Evolutionary conservation across 2,888 invertebrate species (phyloP).

Genomic region (Scaptomyza parva): DNA sequence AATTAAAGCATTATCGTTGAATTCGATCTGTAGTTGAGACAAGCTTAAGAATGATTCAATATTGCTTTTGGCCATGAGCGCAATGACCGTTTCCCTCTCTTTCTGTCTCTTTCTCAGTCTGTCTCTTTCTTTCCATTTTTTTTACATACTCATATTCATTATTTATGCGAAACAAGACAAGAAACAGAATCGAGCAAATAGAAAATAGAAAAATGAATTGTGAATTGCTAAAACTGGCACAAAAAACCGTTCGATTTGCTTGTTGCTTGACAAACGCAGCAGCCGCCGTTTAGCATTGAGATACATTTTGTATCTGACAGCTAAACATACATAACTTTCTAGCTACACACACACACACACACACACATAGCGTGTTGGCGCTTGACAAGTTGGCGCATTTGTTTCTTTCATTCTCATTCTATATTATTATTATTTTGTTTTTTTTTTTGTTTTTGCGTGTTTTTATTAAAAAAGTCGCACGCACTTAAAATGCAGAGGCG

Average conservation of each 20-base stretch:
- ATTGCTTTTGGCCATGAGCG: slow-evolving; percentile 29
- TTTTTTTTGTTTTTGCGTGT: neutral
- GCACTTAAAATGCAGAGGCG: slow-evolving; percentile 71
- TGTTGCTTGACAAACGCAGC: slow-evolving; percentile 25
- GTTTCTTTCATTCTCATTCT: neutral
- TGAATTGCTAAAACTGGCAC: slow-evolving; percentile 61
- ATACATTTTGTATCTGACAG: slow-evolving; percentile 45
- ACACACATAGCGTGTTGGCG: neutral
- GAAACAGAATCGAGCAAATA: slow-evolving; percentile 13
- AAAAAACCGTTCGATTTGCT: slow-evolving; percentile 61
- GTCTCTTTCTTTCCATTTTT: slow-evolving; percentile 10
- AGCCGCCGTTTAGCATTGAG: slow-evolving; percentile 33
- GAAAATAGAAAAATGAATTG: slow-evolving; percentile 45
- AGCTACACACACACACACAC: slow-evolving; percentile 11
- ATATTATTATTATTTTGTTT: too few species aligned
- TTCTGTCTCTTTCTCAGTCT: slow-evolving; percentile 7
- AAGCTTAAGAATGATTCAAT: slow-evolving; percentile 15
- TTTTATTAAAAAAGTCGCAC: slow-evolving; percentile 41
- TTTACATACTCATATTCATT: slow-evolving; percentile 27
- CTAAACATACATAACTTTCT: slow-evolving; percentile 41
- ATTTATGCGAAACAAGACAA: slow-evolving; percentile 8
- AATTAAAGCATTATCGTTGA: slow-evolving; percentile 40
- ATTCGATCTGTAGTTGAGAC: slow-evolving; percentile 16
- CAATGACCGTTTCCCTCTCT: slow-evolving; percentile 34
- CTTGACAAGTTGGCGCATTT: slow-evolving; percentile 12